A percentile compares a stretch with the other conserved stretches of the same genome.
These are phyloP conservation scores for Actinopyga echinites DNA, from an alignment of 53 echinoderm and acorn worm species.

Conservation along the genomic window DNA sequence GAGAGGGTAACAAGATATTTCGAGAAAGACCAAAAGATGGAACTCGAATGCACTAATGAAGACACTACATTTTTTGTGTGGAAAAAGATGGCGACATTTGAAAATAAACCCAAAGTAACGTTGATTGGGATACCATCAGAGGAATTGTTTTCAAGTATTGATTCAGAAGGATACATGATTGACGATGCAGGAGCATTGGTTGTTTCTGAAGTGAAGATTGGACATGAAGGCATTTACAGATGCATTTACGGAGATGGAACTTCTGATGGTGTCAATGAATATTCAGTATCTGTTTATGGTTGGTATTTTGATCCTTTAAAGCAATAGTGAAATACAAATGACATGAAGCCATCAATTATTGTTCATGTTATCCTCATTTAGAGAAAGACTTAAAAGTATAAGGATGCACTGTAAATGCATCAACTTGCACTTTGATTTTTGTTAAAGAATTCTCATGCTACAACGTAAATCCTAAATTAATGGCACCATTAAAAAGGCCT, in stretches of 20 bases:
- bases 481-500: no score
- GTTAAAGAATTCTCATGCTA: no score
- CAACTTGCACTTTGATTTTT: no score
- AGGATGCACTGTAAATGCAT: no score
- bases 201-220: not conserved
- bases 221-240: not conserved
- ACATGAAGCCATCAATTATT: no score
- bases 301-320: not conserved
- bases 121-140: no score
- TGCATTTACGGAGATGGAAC: not conserved
- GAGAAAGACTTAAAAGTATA: no score
- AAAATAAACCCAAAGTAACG: no score
- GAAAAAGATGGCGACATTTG: not conserved
- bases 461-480: no score
- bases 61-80: not conserved
- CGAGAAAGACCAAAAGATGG: not conserved
- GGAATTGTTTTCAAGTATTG: not conserved
- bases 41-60: not conserved
- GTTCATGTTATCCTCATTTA: no score
- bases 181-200: not conserved
- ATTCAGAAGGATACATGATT: not conserved
- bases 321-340: no score
- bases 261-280: not conserved
- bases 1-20: not conserved
- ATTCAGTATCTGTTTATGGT: slow-evolving; percentile 3